Percentiles rank a stretch among this genome's conserved stretches.
Conservation (phyloP, 2,888 invertebrate species). For the Nezara viridula region DNA sequence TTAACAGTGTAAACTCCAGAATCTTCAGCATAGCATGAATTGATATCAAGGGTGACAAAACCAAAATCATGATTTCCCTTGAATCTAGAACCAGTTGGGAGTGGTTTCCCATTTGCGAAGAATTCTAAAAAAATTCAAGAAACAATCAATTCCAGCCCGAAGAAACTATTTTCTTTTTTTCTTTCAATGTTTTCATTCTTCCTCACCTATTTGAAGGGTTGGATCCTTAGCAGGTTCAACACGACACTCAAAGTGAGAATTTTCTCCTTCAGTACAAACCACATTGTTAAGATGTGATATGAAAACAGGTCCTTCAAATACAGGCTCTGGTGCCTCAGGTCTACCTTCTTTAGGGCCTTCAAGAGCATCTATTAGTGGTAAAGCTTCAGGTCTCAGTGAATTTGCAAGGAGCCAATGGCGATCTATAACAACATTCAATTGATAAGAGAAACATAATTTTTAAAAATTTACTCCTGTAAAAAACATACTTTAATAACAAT, state of each 20-base stretch:
- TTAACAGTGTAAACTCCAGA: slow-evolving; percentile 93
- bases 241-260: slow-evolving; percentile 90
- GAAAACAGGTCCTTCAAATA: slow-evolving; percentile 88
- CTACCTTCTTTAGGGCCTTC: slow-evolving; percentile 83
- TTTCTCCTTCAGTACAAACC: slow-evolving; percentile 88
- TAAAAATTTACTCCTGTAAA: too few relatives aligned
- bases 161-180: background rate
- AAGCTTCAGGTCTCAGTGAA: slow-evolving; percentile 89
- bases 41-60: slow-evolving; percentile 91
- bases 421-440: slow-evolving; percentile 70
- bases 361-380: slow-evolving; percentile 86
- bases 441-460: background rate
- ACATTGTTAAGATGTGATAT: slow-evolving; percentile 93
- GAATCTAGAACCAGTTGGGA: slow-evolving; percentile 90
- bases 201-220: slow-evolving; percentile 79
- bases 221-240: slow-evolving; percentile 94
- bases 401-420: slow-evolving; percentile 90
- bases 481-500: too few relatives aligned
- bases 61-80: slow-evolving; percentile 97
- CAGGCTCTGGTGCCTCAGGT: slow-evolving; percentile 81
- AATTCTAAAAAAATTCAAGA: slow-evolving; percentile 76
- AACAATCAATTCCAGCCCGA: background rate
- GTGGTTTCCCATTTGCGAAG: slow-evolving; percentile 92
- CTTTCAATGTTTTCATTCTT: background rate
- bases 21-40: slow-evolving; percentile 90